Evolutionary conservation across 2,888 invertebrate species (phyloP).

Genomic region (Ennomos erosarius): DNA sequence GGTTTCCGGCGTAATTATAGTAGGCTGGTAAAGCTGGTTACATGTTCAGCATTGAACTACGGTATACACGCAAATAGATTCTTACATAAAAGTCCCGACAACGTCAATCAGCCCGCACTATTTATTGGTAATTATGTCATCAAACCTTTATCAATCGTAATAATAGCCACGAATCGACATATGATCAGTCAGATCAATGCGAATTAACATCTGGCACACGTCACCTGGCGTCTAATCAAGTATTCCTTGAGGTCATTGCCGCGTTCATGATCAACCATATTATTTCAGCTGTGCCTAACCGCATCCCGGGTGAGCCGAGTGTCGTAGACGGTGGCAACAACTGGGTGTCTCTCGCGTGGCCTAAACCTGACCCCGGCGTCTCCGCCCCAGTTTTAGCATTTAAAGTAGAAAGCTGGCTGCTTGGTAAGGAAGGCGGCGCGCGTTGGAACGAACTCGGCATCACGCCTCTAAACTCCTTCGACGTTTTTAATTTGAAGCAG

Average conservation of each 20-base stretch:
- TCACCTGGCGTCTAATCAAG: slow-evolving; percentile 70
- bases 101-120: too few species aligned
- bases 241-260: slow-evolving; percentile 69
- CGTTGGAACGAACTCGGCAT: slow-evolving; percentile 93
- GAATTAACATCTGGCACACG: slow-evolving; percentile 61
- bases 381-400: slow-evolving; percentile 92
- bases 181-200: slow-evolving; percentile 51
- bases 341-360: slow-evolving; percentile 94
- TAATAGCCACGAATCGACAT: slow-evolving; percentile 11
- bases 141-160: slow-evolving; percentile 8
- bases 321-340: slow-evolving; percentile 93
- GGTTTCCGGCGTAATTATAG: not conserved
- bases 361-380: slow-evolving; percentile 88
- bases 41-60: too few species aligned
- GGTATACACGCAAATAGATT: too few species aligned
- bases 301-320: slow-evolving; percentile 90
- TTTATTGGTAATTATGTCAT: slow-evolving; percentile 1
- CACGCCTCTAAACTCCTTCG: slow-evolving; percentile 91
- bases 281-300: slow-evolving; percentile 91
- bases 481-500: slow-evolving; percentile 92
- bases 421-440: slow-evolving; percentile 93
- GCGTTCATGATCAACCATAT: slow-evolving; percentile 57
- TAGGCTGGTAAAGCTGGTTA: too few species aligned
- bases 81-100: too few species aligned
- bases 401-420: slow-evolving; percentile 92